phyloP scores from a whole-genome alignment of 2,113 vertebrate genomes.

The Percopsis transmontana region DNA sequence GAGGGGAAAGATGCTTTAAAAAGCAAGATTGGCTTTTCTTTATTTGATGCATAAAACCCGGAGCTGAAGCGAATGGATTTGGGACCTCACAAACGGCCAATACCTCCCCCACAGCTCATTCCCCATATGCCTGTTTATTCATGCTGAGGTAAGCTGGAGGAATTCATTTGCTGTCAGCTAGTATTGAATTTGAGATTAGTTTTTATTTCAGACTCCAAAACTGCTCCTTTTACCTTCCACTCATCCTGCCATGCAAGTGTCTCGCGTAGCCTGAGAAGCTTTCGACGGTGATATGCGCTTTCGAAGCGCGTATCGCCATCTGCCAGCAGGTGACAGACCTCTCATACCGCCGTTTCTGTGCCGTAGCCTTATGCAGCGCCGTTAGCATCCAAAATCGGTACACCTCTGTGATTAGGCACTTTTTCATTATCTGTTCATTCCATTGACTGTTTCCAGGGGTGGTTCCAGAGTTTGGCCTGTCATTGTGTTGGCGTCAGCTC shows the following conservation, averaged over 20 bases:
- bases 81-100: constrained; percentile 63
- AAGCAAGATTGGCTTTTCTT: constrained; percentile 74
- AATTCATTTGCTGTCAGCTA: constrained; percentile 93
- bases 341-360: constrained; percentile 61
- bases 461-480: constrained; percentile 11
- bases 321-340: constrained; percentile 62
- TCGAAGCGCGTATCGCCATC: constrained; percentile 50
- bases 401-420: constrained; percentile 22
- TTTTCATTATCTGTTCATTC: constrained; percentile 36
- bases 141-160: constrained; percentile 92
- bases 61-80: constrained; percentile 78
- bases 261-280: constrained; percentile 53
- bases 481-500: constrained; percentile 10
- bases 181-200: constrained; percentile 92
- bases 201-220: constrained; percentile 90
- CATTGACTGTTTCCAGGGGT: constrained; percentile 8
- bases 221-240: constrained; percentile 78
- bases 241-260: constrained; percentile 42
- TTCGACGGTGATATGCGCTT: constrained; percentile 14
- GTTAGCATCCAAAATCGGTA: constrained; percentile 52
- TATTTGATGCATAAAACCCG: constrained; percentile 78
- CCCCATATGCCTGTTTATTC: constrained; percentile 84
- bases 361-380: constrained; percentile 48
- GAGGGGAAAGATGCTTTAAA: constrained; percentile 68
- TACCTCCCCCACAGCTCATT: constrained; percentile 65